Percentiles rank a stretch among this genome's conserved stretches.
Evolutionary conservation across 1,140 invertebrate species (phyloP).

Genomic region (Hylaeus anthracinus): DNA sequence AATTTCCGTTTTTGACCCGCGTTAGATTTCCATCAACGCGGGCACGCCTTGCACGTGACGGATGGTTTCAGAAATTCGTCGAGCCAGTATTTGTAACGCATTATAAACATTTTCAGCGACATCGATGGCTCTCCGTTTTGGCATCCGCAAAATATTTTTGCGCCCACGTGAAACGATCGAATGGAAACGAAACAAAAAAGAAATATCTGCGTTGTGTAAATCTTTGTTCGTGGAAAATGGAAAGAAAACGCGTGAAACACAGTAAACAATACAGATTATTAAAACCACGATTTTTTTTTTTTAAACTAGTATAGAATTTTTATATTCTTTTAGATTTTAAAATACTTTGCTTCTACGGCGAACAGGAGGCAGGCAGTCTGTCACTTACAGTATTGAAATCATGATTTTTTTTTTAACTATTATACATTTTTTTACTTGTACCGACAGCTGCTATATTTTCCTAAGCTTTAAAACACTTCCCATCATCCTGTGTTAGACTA

Average conservation of each 20-base stretch:
- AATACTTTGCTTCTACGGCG: too few species aligned
- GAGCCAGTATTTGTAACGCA: conserved; percentile 25
- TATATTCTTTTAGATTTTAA: too few species aligned
- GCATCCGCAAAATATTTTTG: conserved; percentile 12
- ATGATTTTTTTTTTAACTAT: too few species aligned
- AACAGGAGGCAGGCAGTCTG: too few species aligned
- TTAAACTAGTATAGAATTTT: too few species aligned
- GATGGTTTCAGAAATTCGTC: conserved; percentile 30
- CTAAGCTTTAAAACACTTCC: neutral
- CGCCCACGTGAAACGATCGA: neutral
- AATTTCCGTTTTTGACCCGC: conserved; percentile 32
- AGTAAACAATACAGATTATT: too few species aligned
- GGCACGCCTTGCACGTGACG: conserved; percentile 20
- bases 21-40: conserved; percentile 28
- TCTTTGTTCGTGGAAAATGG: neutral
- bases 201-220: neutral
- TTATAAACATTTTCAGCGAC: conserved; percentile 36
- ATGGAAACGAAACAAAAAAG: too few species aligned
- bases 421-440: too few species aligned
- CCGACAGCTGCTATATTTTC: too few species aligned
- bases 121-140: neutral
- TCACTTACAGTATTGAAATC: too few species aligned
- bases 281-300: too few species aligned
- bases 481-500: too few species aligned
- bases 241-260: neutral